Conservation (phyloP, 1,140 invertebrate species). For the Aphaenogaster rudis region DNA sequence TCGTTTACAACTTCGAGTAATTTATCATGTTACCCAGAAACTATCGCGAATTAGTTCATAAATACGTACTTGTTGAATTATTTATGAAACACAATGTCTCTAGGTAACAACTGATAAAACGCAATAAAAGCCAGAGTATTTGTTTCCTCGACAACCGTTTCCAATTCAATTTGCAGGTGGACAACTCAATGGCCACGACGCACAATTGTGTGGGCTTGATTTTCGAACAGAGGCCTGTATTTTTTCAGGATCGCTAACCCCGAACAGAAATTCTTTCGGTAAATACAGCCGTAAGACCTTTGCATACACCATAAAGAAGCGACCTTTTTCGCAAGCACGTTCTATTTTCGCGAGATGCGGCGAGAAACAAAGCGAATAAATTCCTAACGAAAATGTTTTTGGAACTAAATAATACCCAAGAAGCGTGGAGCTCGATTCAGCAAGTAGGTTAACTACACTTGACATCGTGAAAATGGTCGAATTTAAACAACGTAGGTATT, state of each 20-base stretch:
- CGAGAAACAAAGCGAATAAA: slow-evolving; percentile 2
- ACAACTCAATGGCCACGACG: not conserved
- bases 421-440: not conserved
- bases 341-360: not conserved
- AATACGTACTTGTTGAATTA: not conserved
- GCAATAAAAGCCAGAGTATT: not conserved
- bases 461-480: not conserved
- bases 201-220: not conserved
- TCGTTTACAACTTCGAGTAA: not conserved
- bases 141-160: not conserved
- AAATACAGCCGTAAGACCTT: slow-evolving; percentile 7
- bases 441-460: not conserved
- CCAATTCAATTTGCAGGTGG: not conserved
- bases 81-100: not conserved
- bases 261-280: not conserved
- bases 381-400: slow-evolving; percentile 20
- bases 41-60: not conserved
- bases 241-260: not conserved
- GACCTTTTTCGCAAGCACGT: not conserved
- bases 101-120: not conserved
- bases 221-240: not conserved
- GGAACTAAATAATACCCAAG: not conserved
- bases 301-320: not conserved
- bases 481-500: not conserved
- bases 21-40: not conserved